phyloP scores from a whole-genome alignment of 2,113 vertebrate genomes.

The Pica pica region DNA sequence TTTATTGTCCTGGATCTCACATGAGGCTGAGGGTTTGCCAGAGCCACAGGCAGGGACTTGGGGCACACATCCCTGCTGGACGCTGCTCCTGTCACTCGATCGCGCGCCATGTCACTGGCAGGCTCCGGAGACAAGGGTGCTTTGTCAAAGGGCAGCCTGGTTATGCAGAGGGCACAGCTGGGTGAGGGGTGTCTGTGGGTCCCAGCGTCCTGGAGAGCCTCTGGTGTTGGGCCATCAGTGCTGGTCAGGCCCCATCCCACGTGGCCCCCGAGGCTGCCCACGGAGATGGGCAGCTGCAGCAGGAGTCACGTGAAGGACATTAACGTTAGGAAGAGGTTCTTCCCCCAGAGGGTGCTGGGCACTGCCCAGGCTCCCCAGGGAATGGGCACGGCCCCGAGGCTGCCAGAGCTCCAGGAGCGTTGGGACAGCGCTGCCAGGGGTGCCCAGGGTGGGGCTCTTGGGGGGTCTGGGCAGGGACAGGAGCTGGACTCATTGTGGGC shows the following conservation, averaged over 20 bases:
- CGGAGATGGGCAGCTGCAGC: fast-evolving
- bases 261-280: fast-evolving
- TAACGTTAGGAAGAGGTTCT: fast-evolving
- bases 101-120: fast-evolving
- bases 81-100: fast-evolving
- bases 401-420: background rate
- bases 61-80: background rate
- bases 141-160: background rate
- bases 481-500: background rate
- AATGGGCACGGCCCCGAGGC: background rate
- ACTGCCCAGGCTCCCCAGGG: background rate
- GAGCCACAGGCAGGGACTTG: background rate
- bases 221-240: background rate
- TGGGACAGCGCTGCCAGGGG: fast-evolving
- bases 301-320: background rate
- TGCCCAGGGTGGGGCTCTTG: background rate
- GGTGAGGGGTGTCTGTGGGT: fast-evolving
- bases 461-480: background rate
- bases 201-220: background rate
- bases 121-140: background rate
- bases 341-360: background rate
- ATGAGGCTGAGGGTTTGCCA: background rate
- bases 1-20: background rate
- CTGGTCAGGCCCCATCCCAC: background rate
- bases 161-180: background rate